Evolutionary conservation across 2,113 vertebrate species (phyloP).

Genomic region (Thamnophis sirtalis): DNA sequence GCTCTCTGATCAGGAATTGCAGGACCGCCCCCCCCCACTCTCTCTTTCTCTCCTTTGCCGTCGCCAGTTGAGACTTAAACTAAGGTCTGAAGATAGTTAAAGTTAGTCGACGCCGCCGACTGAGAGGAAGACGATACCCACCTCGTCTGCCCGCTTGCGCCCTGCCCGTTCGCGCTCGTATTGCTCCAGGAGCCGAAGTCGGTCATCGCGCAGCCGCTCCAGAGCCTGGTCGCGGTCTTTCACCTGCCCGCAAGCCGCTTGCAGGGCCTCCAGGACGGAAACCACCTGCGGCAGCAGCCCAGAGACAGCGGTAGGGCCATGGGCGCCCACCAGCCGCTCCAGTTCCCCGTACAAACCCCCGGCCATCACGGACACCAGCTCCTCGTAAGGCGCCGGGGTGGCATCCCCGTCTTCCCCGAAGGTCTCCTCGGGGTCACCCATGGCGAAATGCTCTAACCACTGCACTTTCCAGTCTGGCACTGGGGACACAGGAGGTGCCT

Average conservation of each 20-base stretch:
- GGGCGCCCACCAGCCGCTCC: slow-evolving; percentile 32
- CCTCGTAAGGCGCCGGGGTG: slow-evolving; percentile 25
- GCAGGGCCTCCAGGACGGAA: slow-evolving; percentile 35
- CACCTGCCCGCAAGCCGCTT: slow-evolving; percentile 14
- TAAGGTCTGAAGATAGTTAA: not conserved
- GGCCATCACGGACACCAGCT: slow-evolving; percentile 39
- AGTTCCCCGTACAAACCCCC: slow-evolving; percentile 38
- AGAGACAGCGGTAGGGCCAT: slow-evolving; percentile 26
- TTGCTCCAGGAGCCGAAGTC: slow-evolving; percentile 4
- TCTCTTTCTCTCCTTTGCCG: not conserved
- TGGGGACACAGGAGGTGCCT: not conserved
- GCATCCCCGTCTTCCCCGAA: slow-evolving; percentile 26
- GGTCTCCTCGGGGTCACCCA: slow-evolving; percentile 34
- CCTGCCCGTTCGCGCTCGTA: slow-evolving; percentile 18
- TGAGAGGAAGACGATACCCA: not conserved
- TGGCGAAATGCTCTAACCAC: not conserved
- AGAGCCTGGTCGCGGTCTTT: slow-evolving; percentile 30
- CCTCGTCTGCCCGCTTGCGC: slow-evolving; percentile 23
- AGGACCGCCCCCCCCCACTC: not conserved
- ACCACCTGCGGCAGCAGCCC: slow-evolving; percentile 44
- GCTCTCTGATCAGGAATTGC: not conserved
- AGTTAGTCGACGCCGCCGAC: not conserved
- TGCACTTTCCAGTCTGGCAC: not conserved
- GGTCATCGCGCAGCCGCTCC: slow-evolving; percentile 18
- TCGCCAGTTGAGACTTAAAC: not conserved